Conservation (phyloP, 1,140 invertebrate species). For the Tetragnatha versicolor region DNA sequence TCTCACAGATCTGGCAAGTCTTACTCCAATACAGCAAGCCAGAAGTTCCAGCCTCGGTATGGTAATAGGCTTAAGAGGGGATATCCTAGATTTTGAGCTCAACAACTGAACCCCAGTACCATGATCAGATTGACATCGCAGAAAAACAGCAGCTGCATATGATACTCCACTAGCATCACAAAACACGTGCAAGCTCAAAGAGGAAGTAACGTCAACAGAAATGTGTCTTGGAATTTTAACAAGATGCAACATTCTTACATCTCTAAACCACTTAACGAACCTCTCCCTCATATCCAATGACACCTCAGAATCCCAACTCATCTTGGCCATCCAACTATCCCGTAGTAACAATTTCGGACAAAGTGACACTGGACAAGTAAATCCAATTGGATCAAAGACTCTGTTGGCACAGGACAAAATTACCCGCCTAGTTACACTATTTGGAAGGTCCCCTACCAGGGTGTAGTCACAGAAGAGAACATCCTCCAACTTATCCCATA, state of each 20-base stretch:
- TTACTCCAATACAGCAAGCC: neutral
- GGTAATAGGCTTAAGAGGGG: neutral
- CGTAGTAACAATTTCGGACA: neutral
- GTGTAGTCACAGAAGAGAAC: neutral
- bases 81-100: neutral
- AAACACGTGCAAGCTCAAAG: neutral
- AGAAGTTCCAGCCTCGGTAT: constrained; percentile 1
- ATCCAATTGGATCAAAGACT: neutral
- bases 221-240: neutral
- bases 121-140: neutral
- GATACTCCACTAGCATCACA: neutral
- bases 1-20: neutral
- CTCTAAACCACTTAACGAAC: neutral
- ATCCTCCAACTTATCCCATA: neutral
- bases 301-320: neutral
- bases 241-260: neutral
- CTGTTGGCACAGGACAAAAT: neutral
- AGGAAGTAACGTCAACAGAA: neutral
- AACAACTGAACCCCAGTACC: neutral
- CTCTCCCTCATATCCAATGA: neutral
- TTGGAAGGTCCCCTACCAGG: neutral
- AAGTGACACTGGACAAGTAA: neutral
- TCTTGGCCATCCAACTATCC: neutral
- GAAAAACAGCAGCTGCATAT: neutral
- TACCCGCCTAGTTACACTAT: neutral